These are phyloP conservation scores for Drosophila baimaii DNA, from an alignment of 1,140 invertebrate species.

Conservation along the genomic window DNA sequence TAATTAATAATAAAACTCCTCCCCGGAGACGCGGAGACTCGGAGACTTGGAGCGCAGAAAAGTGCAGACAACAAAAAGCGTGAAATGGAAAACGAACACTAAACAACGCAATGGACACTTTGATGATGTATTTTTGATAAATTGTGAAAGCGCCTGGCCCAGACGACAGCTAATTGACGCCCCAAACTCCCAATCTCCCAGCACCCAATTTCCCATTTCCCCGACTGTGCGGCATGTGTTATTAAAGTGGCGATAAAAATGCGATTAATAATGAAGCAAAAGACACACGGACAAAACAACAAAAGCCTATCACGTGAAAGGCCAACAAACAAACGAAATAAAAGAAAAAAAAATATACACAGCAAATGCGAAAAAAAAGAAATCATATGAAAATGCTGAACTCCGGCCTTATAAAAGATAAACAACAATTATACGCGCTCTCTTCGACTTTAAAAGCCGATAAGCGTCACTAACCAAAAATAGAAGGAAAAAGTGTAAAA, in stretches of 20 bases:
- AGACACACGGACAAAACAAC: conserved; percentile 26
- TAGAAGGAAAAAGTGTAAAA: conserved; percentile 25
- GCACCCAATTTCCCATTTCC: conserved; percentile 43
- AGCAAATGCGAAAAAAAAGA: conserved; percentile 28
- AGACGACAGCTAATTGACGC: conserved; percentile 68
- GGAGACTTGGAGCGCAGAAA: background rate
- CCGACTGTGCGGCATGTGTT: conserved; percentile 43
- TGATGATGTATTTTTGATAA: conserved; percentile 61
- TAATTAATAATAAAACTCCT: conserved; percentile 65
- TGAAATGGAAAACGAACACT: conserved; percentile 57
- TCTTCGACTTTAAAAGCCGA: conserved; percentile 25
- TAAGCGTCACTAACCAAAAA: conserved; percentile 6
- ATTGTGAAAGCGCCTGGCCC: conserved; percentile 69
- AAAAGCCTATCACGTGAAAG: conserved; percentile 59
- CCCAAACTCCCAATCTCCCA: conserved; percentile 15
- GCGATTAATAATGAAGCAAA: conserved; percentile 68
- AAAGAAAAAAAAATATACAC: background rate
- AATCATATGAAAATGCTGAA: conserved; percentile 27
- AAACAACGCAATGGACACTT: conserved; percentile 34
- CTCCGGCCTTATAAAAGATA: conserved; percentile 26
- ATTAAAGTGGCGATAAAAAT: conserved; percentile 67
- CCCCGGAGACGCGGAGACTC: background rate
- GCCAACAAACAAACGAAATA: conserved; percentile 29
- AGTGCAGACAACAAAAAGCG: conserved; percentile 31
- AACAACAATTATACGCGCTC: conserved; percentile 42